These are phyloP conservation scores for Cephalopterus ornatus DNA, from an alignment of 2,113 vertebrate genomes.

Conservation along the genomic window DNA sequence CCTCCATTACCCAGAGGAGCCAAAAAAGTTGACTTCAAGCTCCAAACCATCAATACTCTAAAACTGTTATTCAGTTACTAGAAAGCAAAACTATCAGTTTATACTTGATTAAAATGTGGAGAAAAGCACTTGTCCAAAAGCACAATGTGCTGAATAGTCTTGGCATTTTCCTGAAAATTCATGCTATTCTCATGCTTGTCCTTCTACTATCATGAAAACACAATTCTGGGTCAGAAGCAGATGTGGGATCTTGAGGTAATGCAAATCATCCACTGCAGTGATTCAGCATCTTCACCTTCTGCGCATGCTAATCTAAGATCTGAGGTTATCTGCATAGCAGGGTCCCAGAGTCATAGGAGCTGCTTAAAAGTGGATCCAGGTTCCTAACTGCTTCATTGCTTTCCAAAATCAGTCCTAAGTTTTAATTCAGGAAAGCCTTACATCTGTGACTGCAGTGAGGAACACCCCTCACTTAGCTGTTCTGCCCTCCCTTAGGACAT, in stretches of 20 bases:
- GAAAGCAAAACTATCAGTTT: background rate
- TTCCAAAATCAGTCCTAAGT: background rate
- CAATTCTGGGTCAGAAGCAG: background rate
- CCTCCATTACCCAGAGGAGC: fast-evolving
- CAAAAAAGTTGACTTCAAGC: background rate
- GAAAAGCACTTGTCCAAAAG: background rate
- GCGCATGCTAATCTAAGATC: fast-evolving
- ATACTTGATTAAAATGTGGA: background rate
- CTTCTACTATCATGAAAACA: background rate
- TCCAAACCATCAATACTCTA: background rate
- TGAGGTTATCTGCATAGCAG: background rate
- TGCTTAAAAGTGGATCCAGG: background rate
- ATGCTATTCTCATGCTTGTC: background rate
- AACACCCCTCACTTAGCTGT: background rate
- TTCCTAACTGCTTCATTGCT: background rate
- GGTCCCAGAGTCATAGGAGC: background rate
- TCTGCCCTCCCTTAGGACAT: background rate
- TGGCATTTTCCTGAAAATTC: background rate
- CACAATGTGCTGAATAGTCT: background rate
- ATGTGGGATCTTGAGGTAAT: background rate
- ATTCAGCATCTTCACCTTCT: background rate
- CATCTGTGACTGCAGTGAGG: background rate
- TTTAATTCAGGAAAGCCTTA: background rate
- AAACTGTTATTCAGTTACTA: background rate
- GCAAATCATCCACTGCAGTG: background rate